Base-by-base conservation (phyloP, 1,140 invertebrate genomes). In the Pogonomyrmex californicus region DNA sequence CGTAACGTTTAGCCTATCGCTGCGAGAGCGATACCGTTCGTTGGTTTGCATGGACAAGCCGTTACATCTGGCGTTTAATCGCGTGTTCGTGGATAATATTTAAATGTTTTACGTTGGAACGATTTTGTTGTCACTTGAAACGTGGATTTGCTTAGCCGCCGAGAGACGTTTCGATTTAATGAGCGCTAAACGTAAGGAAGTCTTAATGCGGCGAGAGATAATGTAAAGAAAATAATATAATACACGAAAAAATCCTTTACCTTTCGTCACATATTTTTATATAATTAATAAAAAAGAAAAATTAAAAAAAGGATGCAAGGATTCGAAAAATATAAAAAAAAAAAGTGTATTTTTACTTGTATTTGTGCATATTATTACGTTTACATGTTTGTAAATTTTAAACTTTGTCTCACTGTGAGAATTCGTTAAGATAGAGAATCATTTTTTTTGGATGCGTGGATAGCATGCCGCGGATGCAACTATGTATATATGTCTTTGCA, bases 1-100 rank as follows among this genome's bases (percentile, higher is more conserved):
- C 44, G 66, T 86, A 76, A 81, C 47, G 76, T 86, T 86, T 33
- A 70, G 54, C 4, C 30, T 33, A 30, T 62, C 51, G 51, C 41
- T 66, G 10, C 36, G 44, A 66, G 33, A 66, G 44, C 17, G 33
- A 79, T 51, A 65, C 6, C 9, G 17, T 30, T 77, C 23, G n/a
- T 51, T 41, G 30, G 14, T 33, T 38, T 17, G 12, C 49, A 5
- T 9, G 41, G 30, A 33, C 30, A 30, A 17, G 5, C 7, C n/a
- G n/a, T 47, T 77, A 78, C 76, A 51, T 4, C 33, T 49, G 41
- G 17, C 10, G 44, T 78, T 65, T 65, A 47, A 78, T 65, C 44
- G 60, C 5, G 17, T n/a, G 6, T 51, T 47, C 38, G 38, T 44
- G 56, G 30, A 38, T 68, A 63, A 79, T 17, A n/a, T 75, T 73